Evolutionary conservation across 2,888 invertebrate species (phyloP), one percentile per base, ranked within the genome.

Genomic region (Pheosia tremula): DNA sequence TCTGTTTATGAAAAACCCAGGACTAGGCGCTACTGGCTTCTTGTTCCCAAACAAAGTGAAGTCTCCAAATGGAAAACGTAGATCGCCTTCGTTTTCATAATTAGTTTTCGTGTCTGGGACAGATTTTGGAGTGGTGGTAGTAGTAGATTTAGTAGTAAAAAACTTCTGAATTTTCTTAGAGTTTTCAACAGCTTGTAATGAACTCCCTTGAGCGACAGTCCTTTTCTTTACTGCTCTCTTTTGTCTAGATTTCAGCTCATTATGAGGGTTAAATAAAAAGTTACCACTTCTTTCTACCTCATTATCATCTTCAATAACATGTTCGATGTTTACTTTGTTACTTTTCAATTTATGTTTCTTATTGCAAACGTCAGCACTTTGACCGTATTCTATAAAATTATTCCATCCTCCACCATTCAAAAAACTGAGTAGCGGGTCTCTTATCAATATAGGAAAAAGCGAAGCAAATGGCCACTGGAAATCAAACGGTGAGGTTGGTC

Each of bases 1-100:
- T 71, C 94, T 94, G 70, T 96, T 96, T 62, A 96, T 96, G 67
- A 96, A 95, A 68, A 96, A 95, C 3, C 96, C 96, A 66, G 94
- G 95, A 66, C 94, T 95, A 0, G 94, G 89, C 5, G 82, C 85
- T 4, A 83, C 75, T 13, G 89, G 88, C 60, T 84, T 88, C 66
- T 74, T 86, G 61, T 87, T 80, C 69, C 87, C 86, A 65, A 89
- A 89, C 67, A 81, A 81, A 50, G 77, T 77, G 56, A 85, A 84
- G 11, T 56, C 56, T 10, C 56, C 36, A 57, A 88, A 86, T 0
- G 82, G 82, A 63, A 86, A 83, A 50, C 88, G 81, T 11, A 87
- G 65, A 45, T 86, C 86, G 10, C 83, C 88, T 11, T 85, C 83
- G 13, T 52, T 38, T n/a, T 73, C 72, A 41, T 68, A 70, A 49